Evolutionary conservation across 2,888 invertebrate species (phyloP), one percentile per base, ranked within the genome.

Genomic region (Apantesis nais): DNA sequence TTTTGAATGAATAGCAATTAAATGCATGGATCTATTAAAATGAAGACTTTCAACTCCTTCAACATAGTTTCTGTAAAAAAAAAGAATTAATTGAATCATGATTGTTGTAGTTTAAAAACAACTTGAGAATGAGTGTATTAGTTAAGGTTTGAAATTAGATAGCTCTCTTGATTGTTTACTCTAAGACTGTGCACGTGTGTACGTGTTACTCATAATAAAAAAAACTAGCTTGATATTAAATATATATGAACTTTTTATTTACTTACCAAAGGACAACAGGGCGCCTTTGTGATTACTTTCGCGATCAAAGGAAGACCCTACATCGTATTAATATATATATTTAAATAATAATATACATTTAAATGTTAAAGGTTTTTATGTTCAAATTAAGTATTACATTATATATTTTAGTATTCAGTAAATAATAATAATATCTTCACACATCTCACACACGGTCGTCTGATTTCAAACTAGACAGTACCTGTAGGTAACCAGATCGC

Each of bases 11-110:
- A 74, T 79, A 76, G 74, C 80, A 79, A 74, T 73, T 79, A 71
- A 72, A 77, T 86, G 89, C 89, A 89, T 68, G 68, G 16, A 31
- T 34, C 39, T 67, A 37, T 66, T 86, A 86, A 77, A 58, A 77
- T 76, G 77, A 72, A 62, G 67, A 76, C 62, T 65, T 48, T 34
- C 11, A 44, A 48, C 31, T 58, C 37, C 31, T 64, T 44, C 7
- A 25, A 69, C 4, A 48, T 2, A 22, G 19, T 34, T 64, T 69
- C 34, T 60, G 41, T 60, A 37, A 60, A 37, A 7, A 34, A 31
- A 55, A 29, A 48, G 31, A n/a, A n/a, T n/a, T n/a, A n/a, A 29
- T 60, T 61, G 14, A 55, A 64, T 68, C 44, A 64, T 37, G 69
- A 64, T 60, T 68, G 58, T 64, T 61, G 69, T 69, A 69, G 65